Evolutionary conservation across 2,888 invertebrate species (phyloP).

Genomic region (Sesia apiformis): DNA sequence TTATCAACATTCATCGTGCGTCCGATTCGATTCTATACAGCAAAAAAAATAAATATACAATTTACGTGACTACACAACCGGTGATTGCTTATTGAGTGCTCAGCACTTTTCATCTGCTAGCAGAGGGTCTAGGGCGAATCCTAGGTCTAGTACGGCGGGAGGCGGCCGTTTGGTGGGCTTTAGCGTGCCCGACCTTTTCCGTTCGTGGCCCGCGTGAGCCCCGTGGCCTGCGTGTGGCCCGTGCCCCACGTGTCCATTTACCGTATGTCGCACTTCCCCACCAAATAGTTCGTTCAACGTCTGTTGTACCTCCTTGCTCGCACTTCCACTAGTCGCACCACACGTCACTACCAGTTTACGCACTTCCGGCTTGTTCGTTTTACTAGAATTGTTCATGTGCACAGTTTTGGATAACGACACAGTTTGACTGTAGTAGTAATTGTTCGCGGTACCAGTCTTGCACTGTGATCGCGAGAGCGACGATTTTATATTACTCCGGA

Average conservation of each 20-base stretch:
- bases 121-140: conserved; percentile 60
- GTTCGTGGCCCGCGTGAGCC: conserved; percentile 10
- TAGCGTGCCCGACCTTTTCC: conserved; percentile 15
- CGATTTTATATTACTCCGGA: conserved; percentile 64
- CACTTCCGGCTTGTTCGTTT: conserved; percentile 63
- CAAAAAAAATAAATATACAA: conserved; percentile 65
- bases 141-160: conserved; percentile 47
- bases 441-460: conserved; percentile 45
- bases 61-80: conserved; percentile 57
- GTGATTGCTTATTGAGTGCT: conserved; percentile 40
- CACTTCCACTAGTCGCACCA: conserved; percentile 32
- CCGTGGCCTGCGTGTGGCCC: conserved; percentile 13
- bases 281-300: conserved; percentile 49
- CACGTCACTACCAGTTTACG: conserved; percentile 66
- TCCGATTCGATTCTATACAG: conserved; percentile 56
- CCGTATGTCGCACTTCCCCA: conserved; percentile 32
- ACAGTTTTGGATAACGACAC: conserved; percentile 55
- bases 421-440: conserved; percentile 50
- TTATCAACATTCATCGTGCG: conserved; percentile 44
- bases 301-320: conserved; percentile 33
- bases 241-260: conserved; percentile 39
- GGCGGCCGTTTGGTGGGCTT: conserved; percentile 39
- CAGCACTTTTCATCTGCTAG: conserved; percentile 70
- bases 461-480: conserved; percentile 52
- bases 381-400: conserved; percentile 55